These are phyloP conservation scores for Pseudomyrmex cubaensis DNA, from an alignment of 1,140 invertebrate genomes.

Conservation along the genomic window DNA sequence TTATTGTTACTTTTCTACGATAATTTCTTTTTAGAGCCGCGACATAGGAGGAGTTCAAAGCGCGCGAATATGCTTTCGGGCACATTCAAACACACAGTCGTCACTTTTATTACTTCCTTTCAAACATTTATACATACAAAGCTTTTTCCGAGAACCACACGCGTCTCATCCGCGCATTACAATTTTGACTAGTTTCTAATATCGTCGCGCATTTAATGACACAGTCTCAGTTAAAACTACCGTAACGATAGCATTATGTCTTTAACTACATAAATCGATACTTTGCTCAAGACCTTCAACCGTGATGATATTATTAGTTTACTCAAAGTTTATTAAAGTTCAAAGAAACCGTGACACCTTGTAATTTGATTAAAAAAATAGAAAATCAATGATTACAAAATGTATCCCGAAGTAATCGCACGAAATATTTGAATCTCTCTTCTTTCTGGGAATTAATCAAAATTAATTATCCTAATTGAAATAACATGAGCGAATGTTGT, in stretches of 20 bases:
- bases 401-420: no score
- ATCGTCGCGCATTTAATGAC: conserved; percentile 4
- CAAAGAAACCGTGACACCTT: not conserved
- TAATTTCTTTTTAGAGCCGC: not conserved
- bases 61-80: not conserved
- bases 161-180: not conserved
- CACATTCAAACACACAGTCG: not conserved
- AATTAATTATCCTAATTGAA: no score
- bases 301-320: not conserved
- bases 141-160: not conserved
- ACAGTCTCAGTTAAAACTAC: conserved; percentile 13
- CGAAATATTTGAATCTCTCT: no score
- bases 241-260: not conserved
- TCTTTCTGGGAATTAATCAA: no score
- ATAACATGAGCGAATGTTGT: no score
- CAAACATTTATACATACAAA: not conserved
- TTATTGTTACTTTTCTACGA: not conserved
- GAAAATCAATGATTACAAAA: not conserved
- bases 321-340: conserved; percentile 21
- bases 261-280: conserved; percentile 27
- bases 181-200: not conserved
- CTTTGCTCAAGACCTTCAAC: not conserved
- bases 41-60: not conserved
- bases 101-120: conserved; percentile 7
- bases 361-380: not conserved